Evolutionary conservation across 1,140 invertebrate species (phyloP).

Genomic region (Drosophila malerkotliana): DNA sequence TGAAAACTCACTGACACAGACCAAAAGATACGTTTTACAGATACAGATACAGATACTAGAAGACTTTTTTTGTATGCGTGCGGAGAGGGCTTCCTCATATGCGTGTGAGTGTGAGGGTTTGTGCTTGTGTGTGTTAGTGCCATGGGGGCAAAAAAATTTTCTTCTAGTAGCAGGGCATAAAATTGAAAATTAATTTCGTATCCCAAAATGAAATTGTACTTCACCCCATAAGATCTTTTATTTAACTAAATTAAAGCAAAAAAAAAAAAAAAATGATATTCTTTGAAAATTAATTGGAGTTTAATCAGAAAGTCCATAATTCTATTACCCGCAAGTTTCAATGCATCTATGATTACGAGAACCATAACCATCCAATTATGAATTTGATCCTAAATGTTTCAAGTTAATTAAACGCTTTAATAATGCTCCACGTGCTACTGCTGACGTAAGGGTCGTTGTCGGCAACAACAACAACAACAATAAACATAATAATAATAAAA

Average conservation of each 20-base stretch:
- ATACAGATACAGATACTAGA: constrained; percentile 47
- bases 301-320: neutral
- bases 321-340: neutral
- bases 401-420: constrained; percentile 78
- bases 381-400: constrained; percentile 69
- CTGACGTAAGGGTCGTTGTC: constrained; percentile 77
- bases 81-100: constrained; percentile 46
- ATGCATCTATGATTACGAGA: neutral
- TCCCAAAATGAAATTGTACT: constrained; percentile 58
- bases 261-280: too few species aligned
- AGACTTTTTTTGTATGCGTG: constrained; percentile 20
- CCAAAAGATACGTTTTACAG: constrained; percentile 37
- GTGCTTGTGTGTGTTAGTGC: constrained; percentile 31
- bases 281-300: neutral
- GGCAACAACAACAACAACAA: constrained; percentile 16
- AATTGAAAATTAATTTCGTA: constrained; percentile 70
- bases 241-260: too few species aligned
- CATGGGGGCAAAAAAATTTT: constrained; percentile 60
- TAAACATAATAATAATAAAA: constrained; percentile 9
- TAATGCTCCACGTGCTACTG: constrained; percentile 78
- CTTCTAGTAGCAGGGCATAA: constrained; percentile 56
- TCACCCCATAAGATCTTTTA: neutral
- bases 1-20: constrained; percentile 46
- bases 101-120: constrained; percentile 18
- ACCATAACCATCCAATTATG: constrained; percentile 37